A percentile compares a stretch with the other conserved stretches of the same genome.
Evolutionary conservation across 1,140 invertebrate genomes (phyloP).

Genomic region (Drosophila lacteicornis): DNA sequence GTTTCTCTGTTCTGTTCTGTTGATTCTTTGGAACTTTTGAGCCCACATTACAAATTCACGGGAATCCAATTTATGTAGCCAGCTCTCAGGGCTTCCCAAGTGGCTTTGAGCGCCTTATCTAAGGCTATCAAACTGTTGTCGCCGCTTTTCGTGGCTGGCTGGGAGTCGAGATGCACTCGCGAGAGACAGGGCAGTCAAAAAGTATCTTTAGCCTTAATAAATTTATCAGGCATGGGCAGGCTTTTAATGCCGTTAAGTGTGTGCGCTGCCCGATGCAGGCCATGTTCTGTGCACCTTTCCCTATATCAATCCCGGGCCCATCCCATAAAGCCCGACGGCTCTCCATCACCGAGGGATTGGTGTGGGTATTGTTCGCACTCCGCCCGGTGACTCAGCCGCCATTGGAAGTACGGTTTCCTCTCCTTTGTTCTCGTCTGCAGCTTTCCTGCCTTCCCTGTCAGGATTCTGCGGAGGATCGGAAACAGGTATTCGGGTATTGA

Average conservation of each 20-base stretch:
- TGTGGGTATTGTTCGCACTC: slow-evolving; percentile 23
- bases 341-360: slow-evolving; percentile 14
- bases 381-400: slow-evolving; percentile 21
- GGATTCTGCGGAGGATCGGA: slow-evolving; percentile 18
- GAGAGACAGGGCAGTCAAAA: not conserved
- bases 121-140: slow-evolving; percentile 62
- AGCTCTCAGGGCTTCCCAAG: slow-evolving; percentile 32
- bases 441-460: not conserved
- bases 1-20: slow-evolving; percentile 17
- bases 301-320: slow-evolving; percentile 17
- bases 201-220: slow-evolving; percentile 14
- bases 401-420: slow-evolving; percentile 15
- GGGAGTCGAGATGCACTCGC: not conserved
- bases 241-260: slow-evolving; percentile 24
- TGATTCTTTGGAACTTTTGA: slow-evolving; percentile 72
- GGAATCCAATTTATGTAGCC: slow-evolving; percentile 78
- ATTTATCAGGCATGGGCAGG: slow-evolving; percentile 18
- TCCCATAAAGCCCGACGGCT: slow-evolving; percentile 29
- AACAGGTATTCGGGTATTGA: slow-evolving; percentile 17
- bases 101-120: slow-evolving; percentile 54
- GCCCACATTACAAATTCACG: slow-evolving; percentile 79
- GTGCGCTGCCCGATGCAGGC: slow-evolving; percentile 19
- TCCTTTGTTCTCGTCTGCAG: slow-evolving; percentile 20
- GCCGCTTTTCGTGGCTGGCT: not conserved
- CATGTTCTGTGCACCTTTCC: slow-evolving; percentile 14